Percentiles rank a stretch among this genome's conserved stretches.
phyloP scores from a whole-genome alignment of 2,888 invertebrate genomes.

The Mystacides longicornis region DNA sequence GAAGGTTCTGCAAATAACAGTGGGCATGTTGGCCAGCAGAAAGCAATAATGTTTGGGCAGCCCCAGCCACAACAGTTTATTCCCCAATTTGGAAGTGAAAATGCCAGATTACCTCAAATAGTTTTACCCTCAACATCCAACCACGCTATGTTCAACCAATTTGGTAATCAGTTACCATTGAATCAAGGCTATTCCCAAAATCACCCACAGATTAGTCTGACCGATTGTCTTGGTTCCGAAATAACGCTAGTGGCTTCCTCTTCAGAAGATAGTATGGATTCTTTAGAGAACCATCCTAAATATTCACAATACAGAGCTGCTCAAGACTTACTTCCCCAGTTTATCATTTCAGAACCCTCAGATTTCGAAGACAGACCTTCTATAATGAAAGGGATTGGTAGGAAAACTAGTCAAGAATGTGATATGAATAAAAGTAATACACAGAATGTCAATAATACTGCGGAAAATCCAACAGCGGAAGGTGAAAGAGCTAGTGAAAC shows the following conservation, averaged over 20 bases:
- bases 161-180: slow-evolving; percentile 7
- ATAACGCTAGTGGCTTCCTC: slow-evolving; percentile 73
- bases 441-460: slow-evolving; percentile 6
- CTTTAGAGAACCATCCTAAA: slow-evolving; percentile 52
- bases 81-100: slow-evolving; percentile 10
- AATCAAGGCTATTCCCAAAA: slow-evolving; percentile 30
- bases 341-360: slow-evolving; percentile 66
- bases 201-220: slow-evolving; percentile 85
- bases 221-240: slow-evolving; percentile 83
- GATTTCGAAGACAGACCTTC: slow-evolving; percentile 65
- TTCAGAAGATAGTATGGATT: slow-evolving; percentile 64
- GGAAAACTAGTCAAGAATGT: slow-evolving; percentile 59
- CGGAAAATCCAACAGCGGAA: neutral
- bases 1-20: slow-evolving; percentile 50
- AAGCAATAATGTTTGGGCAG: slow-evolving; percentile 9
- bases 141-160: slow-evolving; percentile 10
- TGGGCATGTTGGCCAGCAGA: neutral
- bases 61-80: slow-evolving; percentile 17
- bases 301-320: slow-evolving; percentile 29
- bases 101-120: slow-evolving; percentile 15
- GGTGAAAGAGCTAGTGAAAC: slow-evolving; percentile 7
- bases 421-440: slow-evolving; percentile 32
- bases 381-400: slow-evolving; percentile 70
- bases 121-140: slow-evolving; percentile 14
- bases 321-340: slow-evolving; percentile 47